Percentiles rank a stretch among this genome's conserved stretches.
Evolutionary conservation across 1,140 invertebrate genomes (phyloP).

Genomic region (Paraescarpia echinospica): DNA sequence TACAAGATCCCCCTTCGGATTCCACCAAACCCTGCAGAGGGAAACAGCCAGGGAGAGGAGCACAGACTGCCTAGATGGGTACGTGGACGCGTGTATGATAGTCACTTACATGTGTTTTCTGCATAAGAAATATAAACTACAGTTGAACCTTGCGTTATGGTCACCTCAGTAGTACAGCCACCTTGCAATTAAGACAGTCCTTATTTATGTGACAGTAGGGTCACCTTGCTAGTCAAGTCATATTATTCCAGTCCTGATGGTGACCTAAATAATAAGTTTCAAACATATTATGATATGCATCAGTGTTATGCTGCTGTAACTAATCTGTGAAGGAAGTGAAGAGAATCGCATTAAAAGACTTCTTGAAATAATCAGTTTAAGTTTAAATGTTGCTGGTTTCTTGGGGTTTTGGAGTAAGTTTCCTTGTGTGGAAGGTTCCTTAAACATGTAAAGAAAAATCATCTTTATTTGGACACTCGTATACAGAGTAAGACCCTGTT

Average conservation of each 20-base stretch:
- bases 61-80: conserved; percentile 50
- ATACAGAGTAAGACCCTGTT: not conserved
- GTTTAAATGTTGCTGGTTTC: not conserved
- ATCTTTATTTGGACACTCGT: no score
- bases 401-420: not conserved
- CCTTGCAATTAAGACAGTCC: no score
- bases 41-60: conserved; percentile 33
- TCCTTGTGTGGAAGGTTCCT: no score
- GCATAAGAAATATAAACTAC: not conserved
- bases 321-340: not conserved
- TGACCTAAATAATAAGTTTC: no score
- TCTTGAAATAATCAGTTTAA: not conserved
- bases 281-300: no score
- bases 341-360: not conserved
- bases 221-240: no score
- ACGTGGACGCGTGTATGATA: not conserved
- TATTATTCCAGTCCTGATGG: no score
- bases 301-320: not conserved
- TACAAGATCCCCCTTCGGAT: conserved; percentile 36
- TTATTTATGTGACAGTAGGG: no score
- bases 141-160: not conserved
- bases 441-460: no score
- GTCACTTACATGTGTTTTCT: not conserved
- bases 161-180: no score
- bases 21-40: conserved; percentile 28